These are phyloP conservation scores for Aphelenchoides besseyi DNA, from an alignment of 1,140 invertebrate genomes.

Conservation along the genomic window DNA sequence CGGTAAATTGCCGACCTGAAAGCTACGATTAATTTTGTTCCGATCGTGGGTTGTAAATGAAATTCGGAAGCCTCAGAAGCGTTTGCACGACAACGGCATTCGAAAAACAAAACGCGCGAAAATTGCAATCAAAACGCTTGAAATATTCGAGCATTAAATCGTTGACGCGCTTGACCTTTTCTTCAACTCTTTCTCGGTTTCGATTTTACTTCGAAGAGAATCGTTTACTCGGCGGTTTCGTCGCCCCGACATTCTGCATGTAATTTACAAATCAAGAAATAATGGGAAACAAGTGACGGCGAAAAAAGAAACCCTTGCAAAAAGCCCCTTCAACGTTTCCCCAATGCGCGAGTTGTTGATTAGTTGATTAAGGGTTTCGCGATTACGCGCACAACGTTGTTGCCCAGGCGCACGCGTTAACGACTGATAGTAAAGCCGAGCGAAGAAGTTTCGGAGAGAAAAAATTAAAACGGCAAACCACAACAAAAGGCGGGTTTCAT, in stretches of 20 bases:
- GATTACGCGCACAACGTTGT: background rate
- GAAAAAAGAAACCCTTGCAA: background rate
- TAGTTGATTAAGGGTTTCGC: slow-evolving; percentile 10
- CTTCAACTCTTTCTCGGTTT: background rate
- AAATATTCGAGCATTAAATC: background rate
- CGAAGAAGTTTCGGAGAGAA: background rate
- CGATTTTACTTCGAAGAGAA: background rate
- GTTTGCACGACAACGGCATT: slow-evolving; percentile 3
- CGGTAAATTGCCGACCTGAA: background rate
- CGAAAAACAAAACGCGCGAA: slow-evolving; percentile 5
- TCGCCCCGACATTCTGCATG: background rate
- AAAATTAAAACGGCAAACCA: background rate
- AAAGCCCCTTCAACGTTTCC: background rate
- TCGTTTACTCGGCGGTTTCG: background rate
- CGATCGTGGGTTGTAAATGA: background rate
- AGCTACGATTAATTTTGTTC: background rate
- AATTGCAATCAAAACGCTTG: background rate
- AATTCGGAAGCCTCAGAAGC: background rate
- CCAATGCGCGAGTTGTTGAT: slow-evolving; percentile 1
- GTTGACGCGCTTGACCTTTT: slow-evolving; percentile 1
- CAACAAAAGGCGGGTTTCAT: background rate
- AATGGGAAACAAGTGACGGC: slow-evolving; percentile 5
- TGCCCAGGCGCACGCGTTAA: background rate
- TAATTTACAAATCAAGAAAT: slow-evolving; percentile 6
- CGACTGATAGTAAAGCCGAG: background rate